Percentiles rank a stretch among this genome's conserved stretches.
Conservation (phyloP, 2,113 vertebrate species). For the Proterorhinus semilunaris region DNA sequence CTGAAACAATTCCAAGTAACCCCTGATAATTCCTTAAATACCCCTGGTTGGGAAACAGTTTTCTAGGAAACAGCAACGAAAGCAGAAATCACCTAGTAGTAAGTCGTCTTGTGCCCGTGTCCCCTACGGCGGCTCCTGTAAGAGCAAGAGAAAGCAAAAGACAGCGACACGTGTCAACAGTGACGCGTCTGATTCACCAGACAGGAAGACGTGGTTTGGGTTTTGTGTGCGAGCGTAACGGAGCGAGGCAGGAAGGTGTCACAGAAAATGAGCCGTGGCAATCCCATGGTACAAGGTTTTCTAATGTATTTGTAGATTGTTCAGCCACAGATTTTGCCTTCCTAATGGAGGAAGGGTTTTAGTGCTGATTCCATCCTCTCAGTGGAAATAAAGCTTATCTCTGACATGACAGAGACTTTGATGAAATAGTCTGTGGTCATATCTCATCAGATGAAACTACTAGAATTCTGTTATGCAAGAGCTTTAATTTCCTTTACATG, state of each 20-base stretch:
- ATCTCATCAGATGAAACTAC: conserved; percentile 70
- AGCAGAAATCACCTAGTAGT: not conserved
- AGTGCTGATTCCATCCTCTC: conserved; percentile 50
- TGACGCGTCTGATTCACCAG: conserved; percentile 45
- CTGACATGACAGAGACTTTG: conserved; percentile 53
- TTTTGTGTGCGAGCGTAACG: conserved; percentile 68
- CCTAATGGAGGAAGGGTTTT: conserved; percentile 76
- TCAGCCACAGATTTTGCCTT: conserved; percentile 56
- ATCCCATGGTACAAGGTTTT: conserved; percentile 65
- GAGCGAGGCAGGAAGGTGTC: conserved; percentile 73
- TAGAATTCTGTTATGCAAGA: conserved; percentile 49
- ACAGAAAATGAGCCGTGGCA: conserved; percentile 71
- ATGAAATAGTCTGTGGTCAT: conserved; percentile 65
- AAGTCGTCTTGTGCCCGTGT: conserved; percentile 3
- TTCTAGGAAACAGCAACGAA: not conserved
- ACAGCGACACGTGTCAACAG: conserved; percentile 28
- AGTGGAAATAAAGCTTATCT: conserved; percentile 71
- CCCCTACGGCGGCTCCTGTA: conserved; percentile 4
- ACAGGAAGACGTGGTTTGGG: conserved; percentile 77
- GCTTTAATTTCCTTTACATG: conserved; percentile 45
- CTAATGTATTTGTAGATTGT: conserved; percentile 57
- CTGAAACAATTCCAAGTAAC: no score
- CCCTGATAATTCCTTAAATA: no score
- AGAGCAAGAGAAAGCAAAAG: conserved; percentile 37
- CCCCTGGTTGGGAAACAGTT: no score